Conservation (phyloP, 1,140 invertebrate genomes). For the Drosophila ogumai region DNA sequence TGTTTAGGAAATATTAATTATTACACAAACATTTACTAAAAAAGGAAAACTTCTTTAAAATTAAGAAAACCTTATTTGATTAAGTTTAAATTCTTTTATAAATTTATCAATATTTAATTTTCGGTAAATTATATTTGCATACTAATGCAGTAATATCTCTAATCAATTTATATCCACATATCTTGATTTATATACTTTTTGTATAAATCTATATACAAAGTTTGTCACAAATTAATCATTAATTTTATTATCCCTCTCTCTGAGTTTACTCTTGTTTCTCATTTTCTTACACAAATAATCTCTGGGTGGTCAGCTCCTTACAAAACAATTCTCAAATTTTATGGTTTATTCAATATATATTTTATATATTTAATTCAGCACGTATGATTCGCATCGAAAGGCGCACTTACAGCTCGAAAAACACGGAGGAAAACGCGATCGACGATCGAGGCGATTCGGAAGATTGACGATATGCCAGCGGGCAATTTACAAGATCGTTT, state of each 20-base stretch:
- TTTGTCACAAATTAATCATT: no score
- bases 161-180: no score
- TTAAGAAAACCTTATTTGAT: no score
- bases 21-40: no score
- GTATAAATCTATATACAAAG: no score
- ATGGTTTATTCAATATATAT: slow-evolving; percentile 7
- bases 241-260: not conserved
- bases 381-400: slow-evolving; percentile 26
- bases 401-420: slow-evolving; percentile 20
- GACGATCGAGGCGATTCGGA: slow-evolving; percentile 12
- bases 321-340: not conserved
- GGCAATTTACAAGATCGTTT: slow-evolving; percentile 70
- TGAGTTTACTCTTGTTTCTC: not conserved
- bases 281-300: not conserved
- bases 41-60: no score
- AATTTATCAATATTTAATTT: no score
- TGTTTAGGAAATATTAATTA: no score
- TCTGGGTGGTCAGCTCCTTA: not conserved
- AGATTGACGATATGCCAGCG: slow-evolving; percentile 34
- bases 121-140: no score
- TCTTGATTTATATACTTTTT: no score
- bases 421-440: slow-evolving; percentile 23
- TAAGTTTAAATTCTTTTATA: no score
- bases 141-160: no score
- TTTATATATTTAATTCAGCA: slow-evolving; percentile 12